A percentile compares a stretch with the other conserved stretches of the same genome.
Conservation (phyloP, 1,140 invertebrate genomes). For the Calephelis virginiensis region DNA sequence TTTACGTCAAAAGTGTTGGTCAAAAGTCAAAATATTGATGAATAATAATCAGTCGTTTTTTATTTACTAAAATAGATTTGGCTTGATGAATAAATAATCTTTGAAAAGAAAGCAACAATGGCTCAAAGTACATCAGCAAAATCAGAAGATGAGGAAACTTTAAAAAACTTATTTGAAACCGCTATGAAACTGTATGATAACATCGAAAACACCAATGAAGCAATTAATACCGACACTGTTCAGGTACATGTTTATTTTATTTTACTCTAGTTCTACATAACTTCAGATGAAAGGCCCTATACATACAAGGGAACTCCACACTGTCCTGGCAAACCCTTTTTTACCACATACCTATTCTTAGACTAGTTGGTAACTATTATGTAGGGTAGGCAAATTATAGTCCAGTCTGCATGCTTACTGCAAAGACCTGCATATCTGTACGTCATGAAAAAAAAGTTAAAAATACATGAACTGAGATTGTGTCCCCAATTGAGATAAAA, state of each 20-base stretch:
- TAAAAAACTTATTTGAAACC: constrained; percentile 61
- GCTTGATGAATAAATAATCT: background rate
- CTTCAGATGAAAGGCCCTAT: background rate
- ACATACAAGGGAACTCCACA: too few relatives aligned
- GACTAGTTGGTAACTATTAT: too few relatives aligned
- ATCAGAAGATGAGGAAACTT: constrained; percentile 53
- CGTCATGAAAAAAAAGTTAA: too few relatives aligned
- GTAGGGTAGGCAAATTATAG: too few relatives aligned
- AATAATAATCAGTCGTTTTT: too few relatives aligned
- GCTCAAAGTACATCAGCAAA: constrained; percentile 34
- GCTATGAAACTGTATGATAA: constrained; percentile 64
- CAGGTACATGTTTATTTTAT: constrained; percentile 47
- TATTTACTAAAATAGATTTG: background rate
- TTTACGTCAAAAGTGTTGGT: too few relatives aligned
- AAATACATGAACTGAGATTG: background rate
- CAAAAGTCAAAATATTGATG: too few relatives aligned
- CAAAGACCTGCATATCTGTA: too few relatives aligned
- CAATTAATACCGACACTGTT: constrained; percentile 59
- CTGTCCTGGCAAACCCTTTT: too few relatives aligned
- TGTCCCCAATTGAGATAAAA: background rate
- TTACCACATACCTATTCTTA: too few relatives aligned
- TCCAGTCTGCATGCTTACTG: too few relatives aligned
- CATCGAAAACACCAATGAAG: constrained; percentile 62
- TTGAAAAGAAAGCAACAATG: constrained; percentile 30
- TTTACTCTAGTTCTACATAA: background rate